These are phyloP conservation scores for Tetrapedia diversipes DNA, from an alignment of 2,888 invertebrate species.

Conservation along the genomic window DNA sequence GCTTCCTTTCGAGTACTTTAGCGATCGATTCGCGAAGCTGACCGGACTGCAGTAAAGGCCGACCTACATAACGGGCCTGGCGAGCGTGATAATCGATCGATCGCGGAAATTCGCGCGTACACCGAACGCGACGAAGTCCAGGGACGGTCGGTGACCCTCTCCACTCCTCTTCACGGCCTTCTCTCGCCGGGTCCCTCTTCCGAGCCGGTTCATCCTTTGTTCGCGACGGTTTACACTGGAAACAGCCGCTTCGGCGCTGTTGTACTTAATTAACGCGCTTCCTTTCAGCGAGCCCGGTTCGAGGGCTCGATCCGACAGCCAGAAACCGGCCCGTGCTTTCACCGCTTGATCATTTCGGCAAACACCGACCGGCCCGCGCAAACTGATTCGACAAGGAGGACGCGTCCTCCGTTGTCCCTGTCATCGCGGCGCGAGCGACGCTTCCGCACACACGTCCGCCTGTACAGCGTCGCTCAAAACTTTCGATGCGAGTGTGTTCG, in stretches of 20 bases:
- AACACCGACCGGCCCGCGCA: constrained; percentile 62
- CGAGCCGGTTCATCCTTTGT: constrained; percentile 62
- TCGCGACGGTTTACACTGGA: constrained; percentile 58
- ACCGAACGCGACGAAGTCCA: constrained; percentile 31
- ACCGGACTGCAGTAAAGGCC: constrained; percentile 21
- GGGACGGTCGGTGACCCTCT: constrained; percentile 48
- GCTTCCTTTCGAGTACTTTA: constrained; percentile 40
- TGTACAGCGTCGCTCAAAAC: too few relatives aligned
- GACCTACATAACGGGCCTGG: constrained; percentile 35
- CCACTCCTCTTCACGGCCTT: constrained; percentile 1
- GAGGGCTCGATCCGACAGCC: constrained; percentile 60
- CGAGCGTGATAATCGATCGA: constrained; percentile 59
- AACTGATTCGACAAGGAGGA: constrained; percentile 68
- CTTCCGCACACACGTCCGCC: neutral
- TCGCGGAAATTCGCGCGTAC: constrained; percentile 50
- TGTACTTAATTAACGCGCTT: constrained; percentile 72
- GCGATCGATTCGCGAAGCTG: constrained; percentile 28
- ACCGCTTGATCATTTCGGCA: constrained; percentile 70
- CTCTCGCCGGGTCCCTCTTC: constrained; percentile 39
- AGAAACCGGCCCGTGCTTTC: constrained; percentile 59
- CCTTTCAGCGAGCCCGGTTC: constrained; percentile 65
- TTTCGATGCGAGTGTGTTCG: too few relatives aligned
- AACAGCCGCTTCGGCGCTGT: constrained; percentile 56
- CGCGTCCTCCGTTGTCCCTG: constrained; percentile 24
- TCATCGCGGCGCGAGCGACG: neutral